These are phyloP conservation scores for Belgica antarctica DNA, from an alignment of 2,888 invertebrate genomes.

Conservation along the genomic window DNA sequence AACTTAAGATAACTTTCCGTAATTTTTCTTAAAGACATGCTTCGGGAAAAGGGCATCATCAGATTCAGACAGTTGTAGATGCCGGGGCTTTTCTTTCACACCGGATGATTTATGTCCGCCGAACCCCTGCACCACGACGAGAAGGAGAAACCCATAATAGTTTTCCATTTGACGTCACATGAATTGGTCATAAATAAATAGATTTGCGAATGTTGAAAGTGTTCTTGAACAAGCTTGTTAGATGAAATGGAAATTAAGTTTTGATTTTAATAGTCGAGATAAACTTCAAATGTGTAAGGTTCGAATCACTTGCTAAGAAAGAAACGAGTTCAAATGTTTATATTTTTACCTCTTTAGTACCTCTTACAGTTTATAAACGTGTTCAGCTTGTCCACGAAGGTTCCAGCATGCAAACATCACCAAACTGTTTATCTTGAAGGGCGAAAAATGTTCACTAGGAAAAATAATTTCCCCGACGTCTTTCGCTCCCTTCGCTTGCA, in stretches of 20 bases:
- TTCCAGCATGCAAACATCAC: slow-evolving; percentile 42
- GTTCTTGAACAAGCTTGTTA: no score
- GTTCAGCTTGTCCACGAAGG: no score
- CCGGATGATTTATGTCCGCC: slow-evolving; percentile 40
- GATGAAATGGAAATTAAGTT: no score
- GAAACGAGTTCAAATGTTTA: no score
- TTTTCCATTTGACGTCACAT: slow-evolving; percentile 43
- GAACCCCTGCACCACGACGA: no score
- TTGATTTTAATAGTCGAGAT: no score
- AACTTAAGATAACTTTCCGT: slow-evolving; percentile 15
- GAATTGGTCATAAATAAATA: slow-evolving; percentile 44
- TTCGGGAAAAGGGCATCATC: slow-evolving; percentile 11
- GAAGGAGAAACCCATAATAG: slow-evolving; percentile 43
- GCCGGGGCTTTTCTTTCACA: slow-evolving; percentile 37
- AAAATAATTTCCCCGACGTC: background rate
- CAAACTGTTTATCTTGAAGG: slow-evolving; percentile 40
- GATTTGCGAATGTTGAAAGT: no score
- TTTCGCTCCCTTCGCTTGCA: background rate
- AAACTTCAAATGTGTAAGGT: no score
- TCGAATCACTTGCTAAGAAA: no score
- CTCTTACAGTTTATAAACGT: no score
- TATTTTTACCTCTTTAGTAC: no score
- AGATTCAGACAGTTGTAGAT: slow-evolving; percentile 36
- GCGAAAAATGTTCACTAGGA: background rate
- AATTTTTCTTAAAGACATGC: slow-evolving; percentile 17